Percentiles rank a stretch among this genome's conserved stretches.
Evolutionary conservation across 2,113 vertebrate species (phyloP).

Genomic region (Lasiurus borealis): DNA sequence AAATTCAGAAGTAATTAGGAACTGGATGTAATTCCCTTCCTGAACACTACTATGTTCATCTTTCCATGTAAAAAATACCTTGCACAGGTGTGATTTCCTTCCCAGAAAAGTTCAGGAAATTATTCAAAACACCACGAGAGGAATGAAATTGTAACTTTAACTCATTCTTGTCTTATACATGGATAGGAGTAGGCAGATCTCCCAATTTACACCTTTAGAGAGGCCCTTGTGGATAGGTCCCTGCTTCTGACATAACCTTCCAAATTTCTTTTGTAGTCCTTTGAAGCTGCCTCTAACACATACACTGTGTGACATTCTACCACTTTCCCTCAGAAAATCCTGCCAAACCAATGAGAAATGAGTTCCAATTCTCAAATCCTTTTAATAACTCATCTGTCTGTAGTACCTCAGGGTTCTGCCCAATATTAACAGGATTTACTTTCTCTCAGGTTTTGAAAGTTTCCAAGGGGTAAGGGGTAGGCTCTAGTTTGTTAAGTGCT

Average conservation of each 20-base stretch:
- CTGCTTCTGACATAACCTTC: neutral
- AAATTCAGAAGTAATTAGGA: neutral
- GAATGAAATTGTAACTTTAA: neutral
- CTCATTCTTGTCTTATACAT: neutral
- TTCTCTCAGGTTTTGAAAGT: neutral
- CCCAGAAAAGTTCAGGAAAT: neutral
- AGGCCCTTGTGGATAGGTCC: neutral
- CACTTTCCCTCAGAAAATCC: neutral
- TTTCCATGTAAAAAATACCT: constrained; percentile 2
- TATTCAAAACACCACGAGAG: neutral
- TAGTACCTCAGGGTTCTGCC: neutral
- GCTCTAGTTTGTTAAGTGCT: neutral
- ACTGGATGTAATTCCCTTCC: neutral
- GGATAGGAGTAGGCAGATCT: neutral
- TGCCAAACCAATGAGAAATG: neutral
- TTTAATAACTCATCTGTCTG: neutral
- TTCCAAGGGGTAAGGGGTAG: neutral
- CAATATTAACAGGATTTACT: neutral
- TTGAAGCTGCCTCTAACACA: neutral
- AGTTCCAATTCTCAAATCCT: neutral
- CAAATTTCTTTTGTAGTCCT: neutral
- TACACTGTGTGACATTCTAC: neutral
- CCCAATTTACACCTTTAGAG: neutral
- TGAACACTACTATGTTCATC: neutral
- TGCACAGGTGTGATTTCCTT: neutral